phyloP scores from a whole-genome alignment of 1,140 invertebrate species.

The Gryllus bimaculatus region DNA sequence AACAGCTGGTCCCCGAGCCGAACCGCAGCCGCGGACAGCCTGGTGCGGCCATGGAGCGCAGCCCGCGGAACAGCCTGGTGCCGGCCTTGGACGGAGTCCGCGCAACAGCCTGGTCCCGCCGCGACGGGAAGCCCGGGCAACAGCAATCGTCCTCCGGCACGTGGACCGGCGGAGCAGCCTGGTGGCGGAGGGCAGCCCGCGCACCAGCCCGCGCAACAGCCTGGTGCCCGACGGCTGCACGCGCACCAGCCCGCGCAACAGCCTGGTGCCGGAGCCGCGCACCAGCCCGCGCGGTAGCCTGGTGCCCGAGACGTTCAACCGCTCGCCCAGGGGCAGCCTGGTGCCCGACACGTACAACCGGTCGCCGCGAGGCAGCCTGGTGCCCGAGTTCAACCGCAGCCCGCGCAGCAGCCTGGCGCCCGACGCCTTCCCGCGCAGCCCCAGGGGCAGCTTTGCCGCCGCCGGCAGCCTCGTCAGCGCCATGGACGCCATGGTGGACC shows the following conservation, averaged over 20 bases:
- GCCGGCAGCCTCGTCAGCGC: constrained; percentile 27
- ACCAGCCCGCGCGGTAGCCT: constrained; percentile 22
- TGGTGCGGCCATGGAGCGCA: background rate
- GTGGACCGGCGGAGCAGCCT: no score
- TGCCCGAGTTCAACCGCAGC: constrained; percentile 41
- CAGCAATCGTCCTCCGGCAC: no score
- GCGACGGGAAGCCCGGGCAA: no score
- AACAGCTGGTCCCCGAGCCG: background rate
- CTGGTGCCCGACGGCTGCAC: background rate
- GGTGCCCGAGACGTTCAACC: constrained; percentile 33
- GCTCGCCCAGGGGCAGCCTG: constrained; percentile 33
- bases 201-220: background rate
- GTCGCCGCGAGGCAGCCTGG: constrained; percentile 53
- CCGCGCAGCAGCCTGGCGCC: constrained; percentile 43
- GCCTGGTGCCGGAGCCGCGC: background rate
- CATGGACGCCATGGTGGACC: background rate
- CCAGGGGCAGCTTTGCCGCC: constrained; percentile 48
- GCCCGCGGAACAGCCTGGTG: constrained; percentile 6
- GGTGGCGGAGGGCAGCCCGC: no score
- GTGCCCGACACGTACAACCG: constrained; percentile 38
- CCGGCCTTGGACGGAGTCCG: background rate
- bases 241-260: background rate
- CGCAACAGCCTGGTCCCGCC: constrained; percentile 1
- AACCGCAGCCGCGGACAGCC: constrained; percentile 1
- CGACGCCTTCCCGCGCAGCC: constrained; percentile 35